Base-by-base conservation (phyloP, 1,140 invertebrate genomes). In the Bradysia coprophila region DNA sequence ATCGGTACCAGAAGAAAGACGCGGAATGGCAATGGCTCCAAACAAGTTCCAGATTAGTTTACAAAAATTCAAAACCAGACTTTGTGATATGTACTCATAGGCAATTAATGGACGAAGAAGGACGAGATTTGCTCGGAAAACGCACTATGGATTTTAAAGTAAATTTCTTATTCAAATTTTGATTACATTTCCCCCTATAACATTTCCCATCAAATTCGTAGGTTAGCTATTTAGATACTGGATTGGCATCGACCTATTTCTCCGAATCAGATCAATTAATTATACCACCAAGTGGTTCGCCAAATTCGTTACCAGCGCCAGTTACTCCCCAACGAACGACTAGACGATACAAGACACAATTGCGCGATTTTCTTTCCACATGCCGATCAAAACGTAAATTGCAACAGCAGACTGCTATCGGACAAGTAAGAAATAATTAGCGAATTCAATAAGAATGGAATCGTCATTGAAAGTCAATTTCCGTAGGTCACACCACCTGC, bases 121-220 rank as follows among this genome's bases (percentile, higher is more conserved):
- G 93, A 11, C 75, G 89, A 42, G 93, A 98, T 66, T 64, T 97
- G 23, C 72, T 95, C 8, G 89, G 90, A 6, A 97, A 97, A 62
- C 75, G 94, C 42, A 97, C 92, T 1, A 96, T 95, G 85, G 93
- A 97, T 61, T 97, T 97, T 57, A 98, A 98, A 73, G 89, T 96
- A 16, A 18, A 28, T 18, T 19, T 16, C 16, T 18, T 19, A 16
- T 24, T 24, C 3, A 22, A 13, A 23, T 11, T 3, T 9, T 24
- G 23, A 15, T 22, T 20, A 23, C 13, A 13, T 23, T 19, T 41
- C 20, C 20, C 5, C 5, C 6, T 20, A 19, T 16, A 33, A 31
- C 34, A 20, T 8, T 24, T 4, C 21, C 13, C 9, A 33, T 33
- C 5, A 11, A 31, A 18, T 21, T 13, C 16, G 13, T 19, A 42